A percentile compares a stretch with the other conserved stretches of the same genome.
These are phyloP conservation scores for Pollenia amentaria DNA, from an alignment of 2,888 invertebrate species.

Conservation along the genomic window DNA sequence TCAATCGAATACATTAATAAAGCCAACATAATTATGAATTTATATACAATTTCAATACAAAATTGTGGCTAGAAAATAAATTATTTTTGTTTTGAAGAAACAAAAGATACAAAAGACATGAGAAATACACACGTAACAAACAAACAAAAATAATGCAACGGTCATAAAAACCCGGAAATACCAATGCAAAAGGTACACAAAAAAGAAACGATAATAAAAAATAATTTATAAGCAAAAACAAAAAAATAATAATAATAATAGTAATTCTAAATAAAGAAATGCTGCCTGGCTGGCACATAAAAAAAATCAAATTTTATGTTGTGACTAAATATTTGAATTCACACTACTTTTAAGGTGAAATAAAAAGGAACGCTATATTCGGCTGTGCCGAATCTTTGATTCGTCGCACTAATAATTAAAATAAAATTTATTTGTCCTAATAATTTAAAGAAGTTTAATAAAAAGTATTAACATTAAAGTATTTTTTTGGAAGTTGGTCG, in stretches of 20 bases:
- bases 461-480: no score
- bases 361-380: no score
- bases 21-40: conserved; percentile 28
- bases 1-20: conserved; percentile 15
- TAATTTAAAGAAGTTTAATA: no score
- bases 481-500: no score
- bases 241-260: neutral
- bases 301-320: conserved; percentile 30
- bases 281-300: neutral
- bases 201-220: conserved; percentile 4
- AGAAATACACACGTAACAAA: conserved; percentile 34
- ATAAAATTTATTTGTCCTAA: no score
- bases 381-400: no score
- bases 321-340: conserved; percentile 2
- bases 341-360: conserved; percentile 34
- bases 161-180: conserved; percentile 66
- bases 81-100: neutral
- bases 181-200: conserved; percentile 52
- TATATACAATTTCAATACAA: conserved; percentile 20
- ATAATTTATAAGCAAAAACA: conserved; percentile 4
- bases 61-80: conserved; percentile 33
- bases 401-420: no score
- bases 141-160: conserved; percentile 46
- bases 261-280: conserved; percentile 17
- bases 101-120: conserved; percentile 2